Base-by-base conservation (phyloP, 1,140 invertebrate species). In the honey bee (Apis mellifera) region DNA sequence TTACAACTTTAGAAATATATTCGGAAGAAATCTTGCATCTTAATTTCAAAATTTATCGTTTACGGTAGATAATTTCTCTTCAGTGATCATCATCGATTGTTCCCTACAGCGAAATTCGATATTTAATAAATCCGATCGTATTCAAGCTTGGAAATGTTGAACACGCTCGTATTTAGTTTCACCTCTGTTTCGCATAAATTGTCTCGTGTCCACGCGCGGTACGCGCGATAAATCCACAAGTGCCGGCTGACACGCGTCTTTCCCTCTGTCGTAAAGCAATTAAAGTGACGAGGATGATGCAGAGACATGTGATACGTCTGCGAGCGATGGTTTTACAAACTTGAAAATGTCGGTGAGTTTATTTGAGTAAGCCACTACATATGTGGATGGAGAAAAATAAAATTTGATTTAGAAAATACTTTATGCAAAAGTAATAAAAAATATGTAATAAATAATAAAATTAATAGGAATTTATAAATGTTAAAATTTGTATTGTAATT, bases 111-210 rank as follows among this genome's bases (percentile, higher is more conserved):
- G 54, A 50, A 66, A 75, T 65, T 74, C 32, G 42, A 81, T 75
- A 66, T 81, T 68, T 76, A 57, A 81, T 75, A 81, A 75, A 81
- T 81, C 79, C 12, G 52, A 15, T 17, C 19, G 17, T 9, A 12
- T 50, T 3, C 12, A 57, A 32, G 21, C n/a, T 50, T 11, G 9
- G 11, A 48, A 76, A 82, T 52, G 79, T 68, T 54, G 26, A 65
- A 50, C 59, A 65, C 15, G 21, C 50, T 13, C 21, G 73, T 76
- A 82, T 69, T 69, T 48, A 82, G 65, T 75, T 82, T 76, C 79
- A 68, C 64, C 73, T 69, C 54, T 68, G 73, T 60, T 60, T 60
- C 64, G 23, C 73, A 60, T 82, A 82, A 76, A 76, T 75, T 73
- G 60, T 82, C 64, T 9, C n/a, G 60, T 32, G 75, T 69, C 32